Percentiles rank a stretch among this genome's conserved stretches.
Conservation (phyloP, 1,140 invertebrate species). For the Charaxes varanes region DNA sequence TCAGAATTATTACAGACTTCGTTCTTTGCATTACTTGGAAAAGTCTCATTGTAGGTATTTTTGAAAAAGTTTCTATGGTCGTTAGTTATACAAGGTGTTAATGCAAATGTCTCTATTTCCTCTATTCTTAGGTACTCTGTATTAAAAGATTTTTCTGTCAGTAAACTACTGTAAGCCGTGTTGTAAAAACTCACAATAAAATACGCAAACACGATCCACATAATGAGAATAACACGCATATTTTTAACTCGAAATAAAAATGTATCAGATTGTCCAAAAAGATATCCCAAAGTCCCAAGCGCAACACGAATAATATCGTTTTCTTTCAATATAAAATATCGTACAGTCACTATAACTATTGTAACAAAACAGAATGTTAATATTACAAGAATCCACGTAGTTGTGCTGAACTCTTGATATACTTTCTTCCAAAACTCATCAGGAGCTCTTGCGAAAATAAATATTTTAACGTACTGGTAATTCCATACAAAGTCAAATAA, state of each 20-base stretch:
- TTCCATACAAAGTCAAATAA: too few relatives aligned
- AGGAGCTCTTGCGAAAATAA: too few relatives aligned
- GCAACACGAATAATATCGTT: slow-evolving; percentile 9
- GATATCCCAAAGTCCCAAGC: slow-evolving; percentile 29
- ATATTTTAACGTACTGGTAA: too few relatives aligned
- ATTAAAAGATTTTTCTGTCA: slow-evolving; percentile 20
- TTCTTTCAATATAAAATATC: slow-evolving; percentile 6
- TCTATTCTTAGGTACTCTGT: slow-evolving; percentile 7
- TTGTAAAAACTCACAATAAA: slow-evolving; percentile 38
- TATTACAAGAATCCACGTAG: slow-evolving; percentile 26
- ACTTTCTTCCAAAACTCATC: slow-evolving; percentile 39
- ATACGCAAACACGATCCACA: slow-evolving; percentile 41
- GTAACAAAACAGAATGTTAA: slow-evolving; percentile 9
- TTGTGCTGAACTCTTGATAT: slow-evolving; percentile 26
- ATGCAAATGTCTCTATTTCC: slow-evolving; percentile 20
- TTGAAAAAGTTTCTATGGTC: slow-evolving; percentile 17
- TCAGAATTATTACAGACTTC: too few relatives aligned
- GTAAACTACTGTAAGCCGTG: slow-evolving; percentile 30
- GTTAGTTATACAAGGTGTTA: slow-evolving; percentile 28
- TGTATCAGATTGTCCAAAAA: too few relatives aligned
- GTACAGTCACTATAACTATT: slow-evolving; percentile 10
- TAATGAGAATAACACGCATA: slow-evolving; percentile 25
- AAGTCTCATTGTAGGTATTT: slow-evolving; percentile 28
- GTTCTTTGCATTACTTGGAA: slow-evolving; percentile 15
- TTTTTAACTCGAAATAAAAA: too few relatives aligned